Conservation (phyloP, 2,888 invertebrate species). For the Anthophora plumipes region DNA sequence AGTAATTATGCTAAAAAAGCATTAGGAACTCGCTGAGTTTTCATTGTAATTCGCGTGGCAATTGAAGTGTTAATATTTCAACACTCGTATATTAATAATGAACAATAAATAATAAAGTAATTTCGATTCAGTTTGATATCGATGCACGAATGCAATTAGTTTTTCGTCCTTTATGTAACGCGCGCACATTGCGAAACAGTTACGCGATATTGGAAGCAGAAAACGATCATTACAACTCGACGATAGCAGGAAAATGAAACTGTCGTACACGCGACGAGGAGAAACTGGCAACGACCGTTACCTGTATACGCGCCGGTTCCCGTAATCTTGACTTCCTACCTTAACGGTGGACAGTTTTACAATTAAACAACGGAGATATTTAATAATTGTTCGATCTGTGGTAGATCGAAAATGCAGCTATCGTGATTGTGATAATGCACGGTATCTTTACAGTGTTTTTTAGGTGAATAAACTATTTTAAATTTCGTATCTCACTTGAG, state of each 20-base stretch:
- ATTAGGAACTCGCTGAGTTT: no score
- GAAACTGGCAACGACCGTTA: conserved; percentile 29
- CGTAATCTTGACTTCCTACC: conserved; percentile 40
- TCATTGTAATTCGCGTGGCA: no score
- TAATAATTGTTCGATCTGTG: conserved; percentile 1
- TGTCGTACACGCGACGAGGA: conserved; percentile 17
- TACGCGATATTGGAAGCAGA: conserved; percentile 49
- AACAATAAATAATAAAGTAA: no score
- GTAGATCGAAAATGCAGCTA: no score
- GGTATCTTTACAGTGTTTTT: no score
- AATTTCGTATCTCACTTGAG: no score
- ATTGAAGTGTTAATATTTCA: no score
- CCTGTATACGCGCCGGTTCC: background rate
- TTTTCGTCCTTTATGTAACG: conserved; percentile 56
- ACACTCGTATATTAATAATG: no score
- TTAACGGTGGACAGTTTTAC: conserved; percentile 16
- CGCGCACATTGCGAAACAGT: conserved; percentile 41
- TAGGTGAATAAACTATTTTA: no score
- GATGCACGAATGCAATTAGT: background rate
- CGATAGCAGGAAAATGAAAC: conserved; percentile 48
- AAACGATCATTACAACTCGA: conserved; percentile 50
- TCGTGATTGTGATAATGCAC: no score
- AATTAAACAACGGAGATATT: conserved; percentile 27
- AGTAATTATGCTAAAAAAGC: no score
- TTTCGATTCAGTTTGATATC: conserved; percentile 4